These are phyloP conservation scores for Colistium nudipinnis DNA, from an alignment of 2,113 vertebrate species.

Conservation along the genomic window DNA sequence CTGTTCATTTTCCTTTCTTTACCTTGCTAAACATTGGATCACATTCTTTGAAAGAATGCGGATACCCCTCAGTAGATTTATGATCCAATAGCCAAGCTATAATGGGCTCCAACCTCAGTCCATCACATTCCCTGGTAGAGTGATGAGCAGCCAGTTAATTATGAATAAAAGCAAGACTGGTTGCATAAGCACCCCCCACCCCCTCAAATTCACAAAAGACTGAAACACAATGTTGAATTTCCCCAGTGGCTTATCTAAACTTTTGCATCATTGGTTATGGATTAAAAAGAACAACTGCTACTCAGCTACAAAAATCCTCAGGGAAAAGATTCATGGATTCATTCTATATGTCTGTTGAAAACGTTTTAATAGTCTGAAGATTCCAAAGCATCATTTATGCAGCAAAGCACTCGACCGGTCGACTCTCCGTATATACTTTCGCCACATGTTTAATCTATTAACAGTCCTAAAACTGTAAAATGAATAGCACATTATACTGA, in stretches of 20 bases:
- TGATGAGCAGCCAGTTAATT: neutral
- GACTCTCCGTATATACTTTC: neutral
- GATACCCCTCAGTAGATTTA: too few relatives aligned
- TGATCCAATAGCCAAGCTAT: neutral
- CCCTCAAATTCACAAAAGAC: too few relatives aligned
- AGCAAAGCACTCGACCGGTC: neutral
- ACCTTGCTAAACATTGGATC: neutral
- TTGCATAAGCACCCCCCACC: too few relatives aligned
- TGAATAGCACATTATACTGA: neutral
- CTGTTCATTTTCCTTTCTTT: conserved; percentile 11
- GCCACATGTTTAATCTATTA: neutral
- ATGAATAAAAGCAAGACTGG: too few relatives aligned
- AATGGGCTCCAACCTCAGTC: neutral
- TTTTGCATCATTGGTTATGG: neutral
- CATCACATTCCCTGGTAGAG: neutral
- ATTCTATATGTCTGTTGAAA: neutral
- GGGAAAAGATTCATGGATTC: neutral
- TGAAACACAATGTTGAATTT: neutral
- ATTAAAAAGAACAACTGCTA: neutral
- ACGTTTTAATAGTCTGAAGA: neutral
- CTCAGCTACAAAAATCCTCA: neutral
- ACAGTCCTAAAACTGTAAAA: neutral
- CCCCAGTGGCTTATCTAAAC: neutral
- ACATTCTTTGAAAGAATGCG: neutral
- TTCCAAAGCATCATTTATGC: neutral